Base-by-base conservation (phyloP, 2,113 vertebrate species). In the Spea bombifrons region DNA sequence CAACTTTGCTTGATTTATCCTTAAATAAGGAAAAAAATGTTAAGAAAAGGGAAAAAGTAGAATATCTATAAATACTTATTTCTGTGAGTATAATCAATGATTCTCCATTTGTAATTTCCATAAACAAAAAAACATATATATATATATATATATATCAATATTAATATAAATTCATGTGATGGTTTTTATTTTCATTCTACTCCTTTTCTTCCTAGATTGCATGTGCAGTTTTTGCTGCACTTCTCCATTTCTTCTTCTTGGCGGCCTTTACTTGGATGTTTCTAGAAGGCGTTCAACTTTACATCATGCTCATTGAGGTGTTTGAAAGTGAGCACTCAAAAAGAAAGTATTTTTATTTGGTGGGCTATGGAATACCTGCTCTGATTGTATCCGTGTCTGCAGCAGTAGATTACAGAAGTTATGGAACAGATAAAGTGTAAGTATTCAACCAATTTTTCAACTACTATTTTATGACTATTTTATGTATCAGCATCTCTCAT, bases 261-360 rank as follows among this genome's bases (percentile, higher is more conserved):
- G 95, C 97, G 1, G 97, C 97, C 30, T 99, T 99, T 90, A 98
- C 97, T 0, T 99, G 97, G 97, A 99, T 99, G 97, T 97, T 99
- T 86, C 90, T 99, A 87, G 97, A 99, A 82, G 97, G 97, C 0
- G 96, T 99, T 66, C 97, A 99, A 88, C 96, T 99, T 55, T 99
- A 99, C 86, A 96, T 99, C 85, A 96, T 99, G 97, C 89, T 99
- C 88, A 96, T 99, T 88, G 97, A 99, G 85, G 97, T 99, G 81
- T 99, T 99, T 0, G 97, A 99, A 90, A 98, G 97, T 0, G 97
- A 99, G 72, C 96, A 97, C 82, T 99, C 97, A 0, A 93, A 97
- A 0, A 89, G 92, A 4, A 95, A 96, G 69, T 98, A 98, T 84
- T 99, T 98, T 88, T 99, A 99, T 86, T 81, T 99, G 86, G 94